phyloP scores from a whole-genome alignment of 1,140 invertebrate species.

The Zaprionus vittiger region DNA sequence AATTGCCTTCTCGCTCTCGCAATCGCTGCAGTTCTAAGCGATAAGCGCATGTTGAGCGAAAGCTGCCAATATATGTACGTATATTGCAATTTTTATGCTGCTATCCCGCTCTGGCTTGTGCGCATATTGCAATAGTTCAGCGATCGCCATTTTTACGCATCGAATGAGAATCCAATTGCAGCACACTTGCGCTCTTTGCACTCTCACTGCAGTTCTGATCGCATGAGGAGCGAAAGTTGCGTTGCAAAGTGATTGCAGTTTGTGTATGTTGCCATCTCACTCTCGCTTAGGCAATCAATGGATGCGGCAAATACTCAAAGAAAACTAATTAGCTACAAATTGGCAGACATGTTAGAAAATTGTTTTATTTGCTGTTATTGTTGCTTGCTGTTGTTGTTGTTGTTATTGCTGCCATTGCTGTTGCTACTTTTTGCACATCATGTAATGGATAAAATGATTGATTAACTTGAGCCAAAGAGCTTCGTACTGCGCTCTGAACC shows the following conservation, averaged over 20 bases:
- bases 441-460: constrained; percentile 78
- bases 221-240: constrained; percentile 24
- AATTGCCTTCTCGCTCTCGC: not conserved
- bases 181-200: constrained; percentile 28
- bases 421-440: constrained; percentile 39
- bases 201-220: constrained; percentile 26
- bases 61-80: not conserved
- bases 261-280: constrained; percentile 16
- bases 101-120: not conserved
- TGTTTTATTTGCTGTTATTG: constrained; percentile 19
- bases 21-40: not conserved
- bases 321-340: constrained; percentile 75
- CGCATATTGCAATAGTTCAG: not conserved
- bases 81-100: not conserved
- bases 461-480: constrained; percentile 60
- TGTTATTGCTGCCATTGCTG: not conserved
- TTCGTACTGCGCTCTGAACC: constrained; percentile 22
- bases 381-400: constrained; percentile 8
- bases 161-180: constrained; percentile 57
- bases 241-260: constrained; percentile 21
- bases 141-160: constrained; percentile 53
- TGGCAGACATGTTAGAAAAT: constrained; percentile 67
- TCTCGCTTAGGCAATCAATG: constrained; percentile 9
- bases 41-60: not conserved
- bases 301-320: constrained; percentile 41